Evolutionary conservation across 2,888 invertebrate genomes (phyloP).

Genomic region (Dione juno): DNA sequence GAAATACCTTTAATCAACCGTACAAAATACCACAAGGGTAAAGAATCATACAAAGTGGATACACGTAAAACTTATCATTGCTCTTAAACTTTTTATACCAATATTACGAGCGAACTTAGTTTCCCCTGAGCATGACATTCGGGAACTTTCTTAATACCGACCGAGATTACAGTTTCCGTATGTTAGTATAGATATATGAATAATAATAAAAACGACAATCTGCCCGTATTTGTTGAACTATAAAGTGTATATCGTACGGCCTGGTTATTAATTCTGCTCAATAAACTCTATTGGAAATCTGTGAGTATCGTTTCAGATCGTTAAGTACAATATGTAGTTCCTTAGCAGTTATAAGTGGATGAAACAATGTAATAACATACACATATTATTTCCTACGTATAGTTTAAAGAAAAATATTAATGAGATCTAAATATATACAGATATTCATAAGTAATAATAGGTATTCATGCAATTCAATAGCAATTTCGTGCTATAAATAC

Average conservation of each 20-base stretch:
- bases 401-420: neutral
- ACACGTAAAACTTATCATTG: constrained; percentile 68
- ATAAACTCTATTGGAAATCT: constrained; percentile 66
- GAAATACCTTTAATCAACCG: constrained; percentile 24
- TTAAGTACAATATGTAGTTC: constrained; percentile 46
- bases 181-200: constrained; percentile 61
- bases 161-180: constrained; percentile 74
- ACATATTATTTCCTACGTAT: neutral
- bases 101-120: constrained; percentile 72
- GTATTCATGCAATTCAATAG: neutral
- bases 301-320: constrained; percentile 40
- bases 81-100: constrained; percentile 70
- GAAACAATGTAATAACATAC: neutral
- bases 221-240: constrained; percentile 73
- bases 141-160: constrained; percentile 80
- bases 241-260: constrained; percentile 69
- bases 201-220: constrained; percentile 77
- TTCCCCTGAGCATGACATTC: constrained; percentile 71
- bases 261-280: constrained; percentile 77
- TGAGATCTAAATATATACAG: neutral
- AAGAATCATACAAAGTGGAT: constrained; percentile 37
- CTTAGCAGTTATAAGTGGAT: constrained; percentile 40
- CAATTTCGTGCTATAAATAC: constrained; percentile 1
- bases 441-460: neutral
- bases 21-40: constrained; percentile 21